Evolutionary conservation across 2,113 vertebrate species (phyloP).

Genomic region (Mola mola): DNA sequence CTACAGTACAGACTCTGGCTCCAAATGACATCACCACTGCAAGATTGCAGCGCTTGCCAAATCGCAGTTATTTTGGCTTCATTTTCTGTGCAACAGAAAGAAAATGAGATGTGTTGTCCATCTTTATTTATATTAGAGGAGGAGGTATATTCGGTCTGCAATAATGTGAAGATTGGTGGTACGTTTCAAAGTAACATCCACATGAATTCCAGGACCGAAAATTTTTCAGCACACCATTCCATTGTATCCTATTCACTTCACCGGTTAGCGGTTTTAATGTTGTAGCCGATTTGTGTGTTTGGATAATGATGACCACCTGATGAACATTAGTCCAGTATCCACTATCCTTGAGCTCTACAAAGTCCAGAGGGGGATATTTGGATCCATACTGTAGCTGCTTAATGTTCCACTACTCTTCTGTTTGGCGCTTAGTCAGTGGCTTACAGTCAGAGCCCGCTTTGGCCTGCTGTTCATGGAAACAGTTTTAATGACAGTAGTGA

Average conservation of each 20-base stretch:
- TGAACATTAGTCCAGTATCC: background rate
- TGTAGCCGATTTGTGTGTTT: background rate
- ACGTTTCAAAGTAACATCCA: background rate
- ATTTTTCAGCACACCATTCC: background rate
- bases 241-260: background rate
- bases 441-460: background rate
- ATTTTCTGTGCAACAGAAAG: too few relatives aligned
- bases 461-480: background rate
- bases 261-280: background rate
- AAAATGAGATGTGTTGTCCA: too few relatives aligned
- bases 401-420: background rate
- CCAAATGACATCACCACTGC: too few relatives aligned
- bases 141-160: too few relatives aligned
- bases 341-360: background rate
- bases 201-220: background rate
- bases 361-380: background rate
- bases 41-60: too few relatives aligned
- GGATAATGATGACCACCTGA: background rate
- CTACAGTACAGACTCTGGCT: too few relatives aligned
- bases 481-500: background rate
- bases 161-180: too few relatives aligned
- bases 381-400: background rate
- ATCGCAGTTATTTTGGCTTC: too few relatives aligned
- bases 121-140: too few relatives aligned
- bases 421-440: background rate